A percentile compares a stretch with the other conserved stretches of the same genome.
Evolutionary conservation across 2,797 vertebrate genomes (phyloP).

Genomic region (Poeciliopsis presidionis): DNA sequence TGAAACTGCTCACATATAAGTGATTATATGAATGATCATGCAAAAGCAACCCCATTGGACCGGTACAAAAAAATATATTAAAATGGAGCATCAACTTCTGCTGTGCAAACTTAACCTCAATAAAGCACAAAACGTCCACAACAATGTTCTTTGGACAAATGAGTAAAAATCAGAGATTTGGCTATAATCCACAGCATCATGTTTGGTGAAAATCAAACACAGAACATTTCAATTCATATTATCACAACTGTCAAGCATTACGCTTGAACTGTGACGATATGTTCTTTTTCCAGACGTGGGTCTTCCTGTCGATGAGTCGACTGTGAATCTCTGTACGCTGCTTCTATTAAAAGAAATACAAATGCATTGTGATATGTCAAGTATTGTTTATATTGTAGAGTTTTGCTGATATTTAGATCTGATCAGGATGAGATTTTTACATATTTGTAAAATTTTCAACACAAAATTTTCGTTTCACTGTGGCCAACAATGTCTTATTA

Average conservation of each 20-base stretch:
- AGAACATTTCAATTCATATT: neutral
- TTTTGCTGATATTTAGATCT: neutral
- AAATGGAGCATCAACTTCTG: too few relatives aligned
- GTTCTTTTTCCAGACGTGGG: neutral
- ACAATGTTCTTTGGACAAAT: neutral
- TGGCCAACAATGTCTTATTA: neutral
- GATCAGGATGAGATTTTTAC: neutral
- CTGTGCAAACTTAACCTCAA: too few relatives aligned
- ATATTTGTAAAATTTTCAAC: neutral
- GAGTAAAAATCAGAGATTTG: neutral
- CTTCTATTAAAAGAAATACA: neutral
- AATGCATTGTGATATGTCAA: neutral
- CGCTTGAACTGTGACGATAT: neutral
- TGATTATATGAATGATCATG: too few relatives aligned
- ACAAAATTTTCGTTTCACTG: neutral
- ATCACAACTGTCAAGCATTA: neutral
- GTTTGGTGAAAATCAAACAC: neutral
- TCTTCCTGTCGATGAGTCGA: neutral
- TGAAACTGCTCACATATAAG: too few relatives aligned
- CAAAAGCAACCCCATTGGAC: too few relatives aligned
- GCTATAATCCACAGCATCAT: neutral
- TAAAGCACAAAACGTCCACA: neutral
- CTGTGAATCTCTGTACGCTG: neutral
- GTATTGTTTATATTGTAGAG: neutral
- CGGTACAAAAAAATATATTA: too few relatives aligned